phyloP scores from a whole-genome alignment of 2,888 invertebrate genomes.

The Pandemis heparana region DNA sequence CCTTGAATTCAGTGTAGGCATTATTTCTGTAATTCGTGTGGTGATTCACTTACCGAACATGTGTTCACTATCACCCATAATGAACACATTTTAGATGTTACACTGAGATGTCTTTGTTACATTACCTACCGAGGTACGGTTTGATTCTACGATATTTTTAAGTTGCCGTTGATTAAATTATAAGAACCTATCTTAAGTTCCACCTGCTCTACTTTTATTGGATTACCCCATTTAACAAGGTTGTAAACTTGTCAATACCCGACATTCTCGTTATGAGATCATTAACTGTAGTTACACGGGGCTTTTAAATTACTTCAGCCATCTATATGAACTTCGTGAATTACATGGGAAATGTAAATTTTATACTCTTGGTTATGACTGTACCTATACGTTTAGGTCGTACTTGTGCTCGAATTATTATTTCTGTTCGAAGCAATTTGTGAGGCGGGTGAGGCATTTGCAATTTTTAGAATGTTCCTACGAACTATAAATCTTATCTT shows the following conservation, averaged over 20 bases:
- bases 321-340: constrained; percentile 1
- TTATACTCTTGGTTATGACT: background rate
- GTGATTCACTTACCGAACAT: background rate
- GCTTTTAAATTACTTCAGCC: background rate
- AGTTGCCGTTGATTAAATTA: constrained; percentile 36
- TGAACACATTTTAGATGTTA: background rate
- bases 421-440: constrained; percentile 9
- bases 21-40: background rate
- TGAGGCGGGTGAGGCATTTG: constrained; percentile 59
- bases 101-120: constrained; percentile 38
- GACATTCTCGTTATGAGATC: constrained; percentile 2
- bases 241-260: constrained; percentile 21
- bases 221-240: constrained; percentile 36
- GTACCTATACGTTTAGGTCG: background rate
- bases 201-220: constrained; percentile 38
- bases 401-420: constrained; percentile 19
- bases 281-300: background rate
- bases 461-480: constrained; percentile 75
- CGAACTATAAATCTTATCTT: constrained; percentile 79
- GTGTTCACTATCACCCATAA: background rate
- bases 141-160: constrained; percentile 29
- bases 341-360: background rate
- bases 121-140: constrained; percentile 30
- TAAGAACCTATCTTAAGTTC: constrained; percentile 41
- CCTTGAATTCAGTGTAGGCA: background rate